Conservation (phyloP, 2,113 vertebrate genomes). For the Phyllostomus hastatus region DNA sequence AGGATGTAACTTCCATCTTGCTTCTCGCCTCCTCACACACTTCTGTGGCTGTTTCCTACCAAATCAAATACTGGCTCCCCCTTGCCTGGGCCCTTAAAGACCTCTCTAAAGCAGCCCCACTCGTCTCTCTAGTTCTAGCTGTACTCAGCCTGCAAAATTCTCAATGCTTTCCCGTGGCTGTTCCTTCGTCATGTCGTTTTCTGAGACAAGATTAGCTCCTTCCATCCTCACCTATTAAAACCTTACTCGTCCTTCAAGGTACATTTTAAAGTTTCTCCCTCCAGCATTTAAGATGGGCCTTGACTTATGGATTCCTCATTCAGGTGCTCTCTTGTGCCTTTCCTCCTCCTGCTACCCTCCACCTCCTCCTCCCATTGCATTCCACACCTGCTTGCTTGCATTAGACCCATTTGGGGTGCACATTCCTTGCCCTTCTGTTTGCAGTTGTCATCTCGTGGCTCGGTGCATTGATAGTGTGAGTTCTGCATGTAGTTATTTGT, state of each 20-base stretch:
- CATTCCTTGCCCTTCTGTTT: background rate
- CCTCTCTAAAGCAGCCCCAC: fast-evolving
- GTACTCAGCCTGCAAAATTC: background rate
- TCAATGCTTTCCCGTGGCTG: background rate
- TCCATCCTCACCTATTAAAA: background rate
- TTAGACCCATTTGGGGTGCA: no score
- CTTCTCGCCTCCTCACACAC: background rate
- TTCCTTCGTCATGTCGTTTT: background rate
- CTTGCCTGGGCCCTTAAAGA: background rate
- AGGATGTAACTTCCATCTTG: background rate
- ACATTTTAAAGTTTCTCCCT: background rate
- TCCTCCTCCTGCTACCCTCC: fast-evolving
- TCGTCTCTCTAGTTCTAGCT: background rate
- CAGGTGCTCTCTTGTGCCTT: background rate
- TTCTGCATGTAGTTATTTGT: background rate
- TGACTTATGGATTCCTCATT: background rate
- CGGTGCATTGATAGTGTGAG: background rate
- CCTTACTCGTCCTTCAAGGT: background rate
- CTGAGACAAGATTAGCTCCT: background rate
- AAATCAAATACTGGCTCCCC: background rate
- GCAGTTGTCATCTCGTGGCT: background rate
- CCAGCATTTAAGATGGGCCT: background rate
- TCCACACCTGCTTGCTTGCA: background rate
- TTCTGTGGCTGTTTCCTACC: background rate
- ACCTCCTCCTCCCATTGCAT: background rate